phyloP scores from a whole-genome alignment of 2,113 vertebrate genomes.

The Rostratula benghalensis region DNA sequence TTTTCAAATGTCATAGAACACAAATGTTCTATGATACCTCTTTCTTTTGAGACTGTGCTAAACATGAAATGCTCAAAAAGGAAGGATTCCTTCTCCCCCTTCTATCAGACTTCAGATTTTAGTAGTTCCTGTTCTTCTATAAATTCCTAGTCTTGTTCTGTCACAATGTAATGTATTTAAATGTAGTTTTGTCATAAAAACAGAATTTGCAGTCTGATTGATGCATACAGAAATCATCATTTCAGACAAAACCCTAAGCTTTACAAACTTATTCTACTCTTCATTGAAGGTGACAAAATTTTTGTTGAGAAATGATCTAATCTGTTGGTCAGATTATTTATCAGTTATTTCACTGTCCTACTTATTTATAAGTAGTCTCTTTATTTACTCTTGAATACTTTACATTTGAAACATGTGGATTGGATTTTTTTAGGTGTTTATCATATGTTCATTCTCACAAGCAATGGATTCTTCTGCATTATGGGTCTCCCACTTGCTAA shows the following conservation, averaged over 20 bases:
- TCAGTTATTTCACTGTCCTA: background rate
- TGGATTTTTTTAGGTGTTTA: constrained; percentile 78
- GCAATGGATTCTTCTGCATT: constrained; percentile 86
- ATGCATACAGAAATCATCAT: background rate
- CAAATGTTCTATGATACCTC: background rate
- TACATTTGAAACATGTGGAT: background rate
- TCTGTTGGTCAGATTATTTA: background rate
- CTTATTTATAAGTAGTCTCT: background rate
- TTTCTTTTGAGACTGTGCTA: background rate
- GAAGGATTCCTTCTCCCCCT: background rate
- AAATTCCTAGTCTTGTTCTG: background rate
- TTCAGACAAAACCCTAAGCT: background rate
- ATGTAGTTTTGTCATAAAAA: background rate
- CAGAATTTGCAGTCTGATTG: background rate
- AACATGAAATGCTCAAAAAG: background rate
- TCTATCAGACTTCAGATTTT: background rate
- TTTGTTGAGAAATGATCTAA: background rate
- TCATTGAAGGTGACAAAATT: background rate
- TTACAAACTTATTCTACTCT: background rate
- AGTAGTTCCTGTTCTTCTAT: background rate
- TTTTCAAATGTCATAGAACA: background rate
- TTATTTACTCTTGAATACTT: background rate
- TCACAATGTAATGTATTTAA: background rate
- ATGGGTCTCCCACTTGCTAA: constrained; percentile 84
- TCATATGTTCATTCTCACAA: constrained; percentile 85